Conservation (phyloP, 2,888 invertebrate species). For the Acanthosepion pharaonis region DNA sequence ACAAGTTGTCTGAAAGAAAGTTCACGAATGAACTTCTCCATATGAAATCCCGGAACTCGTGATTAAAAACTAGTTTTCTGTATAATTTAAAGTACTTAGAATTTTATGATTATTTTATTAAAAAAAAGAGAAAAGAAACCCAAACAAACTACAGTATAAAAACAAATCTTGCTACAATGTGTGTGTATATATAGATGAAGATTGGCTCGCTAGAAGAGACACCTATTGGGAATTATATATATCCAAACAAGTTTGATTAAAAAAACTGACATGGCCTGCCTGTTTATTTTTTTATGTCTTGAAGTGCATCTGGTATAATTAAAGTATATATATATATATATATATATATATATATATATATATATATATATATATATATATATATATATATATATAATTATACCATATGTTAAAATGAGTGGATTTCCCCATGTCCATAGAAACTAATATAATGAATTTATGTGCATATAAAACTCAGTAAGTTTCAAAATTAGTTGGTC, state of each 20-base stretch:
- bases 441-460: too few relatives aligned
- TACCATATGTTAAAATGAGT: too few relatives aligned
- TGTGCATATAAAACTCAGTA: too few relatives aligned
- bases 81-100: background rate
- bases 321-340: background rate
- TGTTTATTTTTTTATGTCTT: background rate
- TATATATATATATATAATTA: too few relatives aligned
- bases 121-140: background rate
- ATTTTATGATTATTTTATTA: background rate
- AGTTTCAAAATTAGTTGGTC: too few relatives aligned
- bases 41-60: background rate
- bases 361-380: too few relatives aligned
- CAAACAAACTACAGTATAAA: background rate
- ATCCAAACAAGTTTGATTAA: too few relatives aligned
- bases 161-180: background rate
- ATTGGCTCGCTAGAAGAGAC: too few relatives aligned
- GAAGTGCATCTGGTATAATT: too few relatives aligned
- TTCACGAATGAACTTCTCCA: background rate
- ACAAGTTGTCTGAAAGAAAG: background rate
- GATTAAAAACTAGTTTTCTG: background rate
- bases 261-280: too few relatives aligned
- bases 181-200: background rate
- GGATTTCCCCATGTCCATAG: too few relatives aligned
- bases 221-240: too few relatives aligned
- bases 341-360: background rate